These are phyloP conservation scores for Venustaconcha ellipsiformis DNA, from an alignment of 1,140 invertebrate species.

Conservation along the genomic window DNA sequence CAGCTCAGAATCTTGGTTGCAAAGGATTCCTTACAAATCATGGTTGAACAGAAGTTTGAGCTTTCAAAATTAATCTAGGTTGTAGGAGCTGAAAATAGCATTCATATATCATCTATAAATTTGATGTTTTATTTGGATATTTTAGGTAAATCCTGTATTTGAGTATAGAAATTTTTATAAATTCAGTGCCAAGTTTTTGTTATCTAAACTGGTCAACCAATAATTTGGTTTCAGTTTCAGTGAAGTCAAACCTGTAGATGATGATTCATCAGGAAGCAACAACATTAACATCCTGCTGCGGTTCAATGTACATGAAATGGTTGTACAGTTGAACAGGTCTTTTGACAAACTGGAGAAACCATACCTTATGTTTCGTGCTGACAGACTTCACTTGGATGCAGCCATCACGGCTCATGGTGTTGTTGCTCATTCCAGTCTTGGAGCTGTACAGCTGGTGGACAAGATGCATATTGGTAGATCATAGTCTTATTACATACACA, in stretches of 20 bases:
- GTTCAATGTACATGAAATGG: constrained; percentile 79
- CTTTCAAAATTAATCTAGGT: no score
- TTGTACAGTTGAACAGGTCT: constrained; percentile 73
- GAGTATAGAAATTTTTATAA: no score
- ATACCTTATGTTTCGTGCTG: constrained; percentile 81
- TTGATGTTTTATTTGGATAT: no score
- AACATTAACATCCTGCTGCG: constrained; percentile 79
- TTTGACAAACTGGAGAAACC: constrained; percentile 70
- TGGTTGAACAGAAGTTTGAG: no score
- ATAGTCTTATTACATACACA: no score
- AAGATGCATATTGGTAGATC: constrained; percentile 78
- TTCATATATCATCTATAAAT: no score
- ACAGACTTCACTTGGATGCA: constrained; percentile 79
- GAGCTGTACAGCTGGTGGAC: constrained; percentile 81
- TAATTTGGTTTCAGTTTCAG: constrained; percentile 71
- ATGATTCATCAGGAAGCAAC: constrained; percentile 84
- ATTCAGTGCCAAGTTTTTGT: no score
- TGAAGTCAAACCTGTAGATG: constrained; percentile 85
- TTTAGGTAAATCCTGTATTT: no score
- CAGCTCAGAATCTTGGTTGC: no score
- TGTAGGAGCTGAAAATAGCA: no score
- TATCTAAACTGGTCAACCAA: no score
- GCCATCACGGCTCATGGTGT: constrained; percentile 82
- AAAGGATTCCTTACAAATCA: no score
- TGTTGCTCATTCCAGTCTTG: constrained; percentile 81